These are phyloP conservation scores for Diplazon laetatorius DNA, from an alignment of 2,888 invertebrate genomes.

Conservation along the genomic window DNA sequence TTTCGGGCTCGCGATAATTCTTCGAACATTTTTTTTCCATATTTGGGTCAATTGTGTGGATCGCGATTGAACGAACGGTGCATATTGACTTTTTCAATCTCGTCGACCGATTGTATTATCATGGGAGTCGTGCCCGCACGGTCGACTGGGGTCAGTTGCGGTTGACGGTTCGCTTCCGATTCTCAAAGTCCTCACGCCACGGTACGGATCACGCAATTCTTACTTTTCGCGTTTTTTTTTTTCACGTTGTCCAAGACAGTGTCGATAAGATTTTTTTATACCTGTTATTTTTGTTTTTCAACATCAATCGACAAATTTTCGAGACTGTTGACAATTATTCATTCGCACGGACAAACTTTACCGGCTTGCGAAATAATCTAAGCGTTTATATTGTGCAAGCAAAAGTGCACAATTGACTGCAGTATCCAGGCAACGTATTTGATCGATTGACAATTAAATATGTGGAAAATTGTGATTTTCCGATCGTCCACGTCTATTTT, in stretches of 20 bases:
- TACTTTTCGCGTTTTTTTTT: constrained; percentile 1
- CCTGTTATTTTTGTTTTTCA: background rate
- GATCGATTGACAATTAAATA: constrained; percentile 71
- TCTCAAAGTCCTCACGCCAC: constrained; percentile 22
- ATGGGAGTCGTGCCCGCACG: background rate
- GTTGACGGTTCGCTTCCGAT: constrained; percentile 31
- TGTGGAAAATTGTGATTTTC: background rate
- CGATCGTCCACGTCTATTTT: background rate
- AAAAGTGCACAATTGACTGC: constrained; percentile 66
- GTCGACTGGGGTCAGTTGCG: background rate
- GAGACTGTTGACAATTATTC: no score
- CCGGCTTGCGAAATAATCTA: constrained; percentile 37
- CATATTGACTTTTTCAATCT: background rate
- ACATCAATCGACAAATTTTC: no score
- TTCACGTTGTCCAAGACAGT: background rate
- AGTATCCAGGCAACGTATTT: constrained; percentile 78
- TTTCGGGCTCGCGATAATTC: constrained; percentile 79
- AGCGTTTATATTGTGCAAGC: background rate
- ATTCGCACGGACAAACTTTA: background rate
- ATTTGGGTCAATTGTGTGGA: background rate
- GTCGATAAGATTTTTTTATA: background rate
- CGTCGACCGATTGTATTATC: background rate
- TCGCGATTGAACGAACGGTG: no score
- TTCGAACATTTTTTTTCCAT: constrained; percentile 65
- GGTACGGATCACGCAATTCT: constrained; percentile 21